Evolutionary conservation across 2,113 vertebrate species (phyloP).

Genomic region (Lichenostomus cassidix): DNA sequence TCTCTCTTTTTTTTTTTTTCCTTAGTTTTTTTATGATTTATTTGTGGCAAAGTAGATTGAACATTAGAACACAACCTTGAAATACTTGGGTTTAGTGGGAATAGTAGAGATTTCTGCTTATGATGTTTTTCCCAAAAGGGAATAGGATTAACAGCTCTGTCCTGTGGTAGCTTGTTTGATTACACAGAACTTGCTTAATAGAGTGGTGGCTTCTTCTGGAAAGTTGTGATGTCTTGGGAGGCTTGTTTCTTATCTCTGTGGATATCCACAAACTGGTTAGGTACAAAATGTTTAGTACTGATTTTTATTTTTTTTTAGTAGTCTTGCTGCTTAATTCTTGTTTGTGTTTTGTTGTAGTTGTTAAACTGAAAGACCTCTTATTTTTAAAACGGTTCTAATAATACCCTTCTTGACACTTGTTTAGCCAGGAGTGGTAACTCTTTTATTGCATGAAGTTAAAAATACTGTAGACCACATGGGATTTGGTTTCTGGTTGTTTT

Average conservation of each 20-base stretch:
- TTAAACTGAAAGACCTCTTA: not conserved
- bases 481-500: not conserved
- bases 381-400: slow-evolving; percentile 19
- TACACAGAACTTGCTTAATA: not conserved
- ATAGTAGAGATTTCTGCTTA: not conserved
- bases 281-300: not conserved
- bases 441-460: not conserved
- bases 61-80: not conserved
- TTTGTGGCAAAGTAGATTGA: not conserved
- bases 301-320: not conserved
- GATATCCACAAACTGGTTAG: not conserved
- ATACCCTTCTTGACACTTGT: not conserved
- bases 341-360: not conserved
- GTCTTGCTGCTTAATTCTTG: not conserved
- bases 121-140: not conserved
- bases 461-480: not conserved
- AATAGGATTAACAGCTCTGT: not conserved
- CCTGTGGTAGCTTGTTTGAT: not conserved
- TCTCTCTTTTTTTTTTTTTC: not conserved
- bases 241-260: not conserved
- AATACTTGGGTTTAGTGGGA: not conserved
- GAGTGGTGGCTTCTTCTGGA: not conserved
- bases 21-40: not conserved
- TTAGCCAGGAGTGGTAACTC: not conserved
- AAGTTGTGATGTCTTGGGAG: not conserved